Evolutionary conservation across 2,888 invertebrate genomes (phyloP), one percentile per base, ranked within the genome.

Genomic region (Cyaniris semiargus): DNA sequence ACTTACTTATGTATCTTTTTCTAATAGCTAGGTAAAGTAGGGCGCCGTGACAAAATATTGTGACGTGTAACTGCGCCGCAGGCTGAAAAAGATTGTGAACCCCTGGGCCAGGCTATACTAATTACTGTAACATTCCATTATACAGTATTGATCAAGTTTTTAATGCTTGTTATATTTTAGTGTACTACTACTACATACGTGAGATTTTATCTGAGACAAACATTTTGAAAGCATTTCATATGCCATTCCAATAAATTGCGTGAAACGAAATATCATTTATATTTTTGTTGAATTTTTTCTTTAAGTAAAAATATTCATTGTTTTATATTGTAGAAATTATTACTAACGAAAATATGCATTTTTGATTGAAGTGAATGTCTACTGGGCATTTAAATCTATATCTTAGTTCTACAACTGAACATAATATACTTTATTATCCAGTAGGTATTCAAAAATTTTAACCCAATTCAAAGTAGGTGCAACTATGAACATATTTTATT

Each of bases 121-220:
- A n/a, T n/a, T 71, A 71, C 38, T 76, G 58, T 76, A 38, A 76
- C 76, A 76, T 77, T 77, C 76, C 76, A 77, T 60, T 77, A 56
- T 72, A 58, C 71, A 58, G 71, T 77, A 76, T 76, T 76, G 27
- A 31, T 60, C 66, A 18, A 66, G 44, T 66, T 76, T 76, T 66
- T 66, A 66, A 66, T 60, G 66, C 27, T 66, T 76, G 44, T 27
- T 8, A 66, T 60, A 44, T 44, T 48, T 74, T 48, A 74, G 48
- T 48, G 6, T 7, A 7, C 34, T 34, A 34, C 34, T 74, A 74
- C 18, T 48, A 74, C 23, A 8, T 48, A 74, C 23, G 48, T 10
- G 44, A 74, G 74, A 74, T 48, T 48, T 44, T 53, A 53, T 75
- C 75, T 56, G 66, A 75, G 27, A 31, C 53, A 23, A 31, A 53